Base-by-base conservation (phyloP, 2,113 vertebrate genomes). In the Isichthys henryi region DNA sequence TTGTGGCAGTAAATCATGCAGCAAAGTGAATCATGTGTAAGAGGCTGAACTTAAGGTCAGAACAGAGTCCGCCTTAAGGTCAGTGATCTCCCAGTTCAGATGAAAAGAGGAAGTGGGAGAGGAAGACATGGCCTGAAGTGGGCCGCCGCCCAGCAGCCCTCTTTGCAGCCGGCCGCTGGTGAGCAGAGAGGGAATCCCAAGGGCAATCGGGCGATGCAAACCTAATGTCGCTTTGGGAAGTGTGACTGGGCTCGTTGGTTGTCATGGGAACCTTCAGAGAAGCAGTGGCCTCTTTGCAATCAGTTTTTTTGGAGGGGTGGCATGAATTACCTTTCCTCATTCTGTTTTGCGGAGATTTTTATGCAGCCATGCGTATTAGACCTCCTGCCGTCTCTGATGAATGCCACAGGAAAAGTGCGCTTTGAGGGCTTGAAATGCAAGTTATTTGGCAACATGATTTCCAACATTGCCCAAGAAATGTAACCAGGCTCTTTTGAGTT, bases 231-330 rank as follows among this genome's bases (percentile, higher is more conserved):
- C 86, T 56, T 50, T 58, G 27, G 23, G 13, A 88, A 56, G 43
- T 88, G 56, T 27, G 35, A 66, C 87, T 3, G 62, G 39, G 21
- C 52, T 58, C 56, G 9, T n/a, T 45, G 87, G 87, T 88, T 88
- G 87, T 66, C 87, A 88, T 58, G 87, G 87, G 35, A 88, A 88
- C 56, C 31, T 66, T 66, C 87, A 62, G 31, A 35, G n/a, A 66
- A 39, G 87, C 39, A 45, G 87, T 45, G 52, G 87, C 87, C 56
- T 88, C 56, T 23, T 66, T 62, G 52, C 56, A 62, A 19, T 88
- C 31, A 23, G 13, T 5, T 88, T 56, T 83, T 88, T 43, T 35
- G 27, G 70, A 39, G 13, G 86, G 53, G 49, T 39, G 53, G 49
- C 87, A 62, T 45, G 35, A 27, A 45, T 88, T 58, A 46, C 87